Base-by-base conservation (phyloP, 2,113 vertebrate species). In the Cyanoramphus novaezelandiae region DNA sequence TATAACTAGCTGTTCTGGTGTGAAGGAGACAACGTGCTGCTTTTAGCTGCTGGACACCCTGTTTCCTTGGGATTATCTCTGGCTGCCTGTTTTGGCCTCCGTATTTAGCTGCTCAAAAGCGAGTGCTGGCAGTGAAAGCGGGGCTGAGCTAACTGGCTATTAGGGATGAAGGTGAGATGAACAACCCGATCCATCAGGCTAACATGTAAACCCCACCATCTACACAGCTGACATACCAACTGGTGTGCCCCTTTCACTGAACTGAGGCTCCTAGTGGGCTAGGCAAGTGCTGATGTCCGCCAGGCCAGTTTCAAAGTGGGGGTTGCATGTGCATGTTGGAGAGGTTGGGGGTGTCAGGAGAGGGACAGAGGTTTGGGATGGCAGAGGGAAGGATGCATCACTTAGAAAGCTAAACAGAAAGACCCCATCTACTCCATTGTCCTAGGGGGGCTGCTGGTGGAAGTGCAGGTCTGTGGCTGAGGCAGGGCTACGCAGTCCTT, bases 61-160 rank as follows among this genome's bases (percentile, higher is more conserved):
- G 5, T 90, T 94, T 90, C 88, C 89, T 69, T 63, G 47, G 69
- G 69, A 74, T 95, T 92, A 78, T 72, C 90, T 94, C 89, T 65
- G 74, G 17, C 49, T 59, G 57, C 72, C 37, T 78, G 15, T 39
- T 91, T 62, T 74, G 52, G 39, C 63, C 33, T 87, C 62, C 55
- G 44, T 24, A 8, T 85, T 85, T 86, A 86, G 59, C 89, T 53
- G 53, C 72, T 77, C 2, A 4, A 71, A 91, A 84, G 27, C 1
- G 41, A 86, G 27, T 44, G n/a, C 41, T 79, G 53, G 62, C 43
- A 53, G 52, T 25, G 35, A 14, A 46, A 83, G 15, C 31, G 46
- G 71, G 60, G 10, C 74, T 81, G 76, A 76, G 43, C 47, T 71
- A 53, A 89, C 18, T 64, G 62, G 33, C 47, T 92, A 57, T 49